Percentiles rank a stretch among this genome's conserved stretches.
Evolutionary conservation across 2,888 invertebrate genomes (phyloP).

Genomic region (Unio pictorum): DNA sequence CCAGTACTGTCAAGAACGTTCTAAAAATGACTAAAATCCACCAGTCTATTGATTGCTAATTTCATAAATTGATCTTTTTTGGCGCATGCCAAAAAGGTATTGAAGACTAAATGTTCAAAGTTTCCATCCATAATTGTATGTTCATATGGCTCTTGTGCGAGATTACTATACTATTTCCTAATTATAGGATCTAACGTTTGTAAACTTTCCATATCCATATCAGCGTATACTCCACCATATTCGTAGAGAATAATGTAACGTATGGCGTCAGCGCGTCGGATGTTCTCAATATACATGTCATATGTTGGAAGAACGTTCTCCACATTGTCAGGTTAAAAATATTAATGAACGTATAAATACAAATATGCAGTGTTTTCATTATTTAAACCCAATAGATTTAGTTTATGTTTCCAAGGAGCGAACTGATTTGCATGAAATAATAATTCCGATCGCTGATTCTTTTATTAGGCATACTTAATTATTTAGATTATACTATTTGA

Average conservation of each 20-base stretch:
- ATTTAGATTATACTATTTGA: no score
- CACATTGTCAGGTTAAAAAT: conserved; percentile 57
- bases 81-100: conserved; percentile 59
- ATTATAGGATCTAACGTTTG: conserved; percentile 48
- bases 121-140: conserved; percentile 48
- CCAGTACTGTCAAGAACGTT: conserved; percentile 62
- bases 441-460: no score
- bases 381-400: no score
- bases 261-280: conserved; percentile 64
- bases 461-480: no score
- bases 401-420: no score
- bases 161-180: conserved; percentile 36
- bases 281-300: conserved; percentile 57
- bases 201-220: conserved; percentile 65
- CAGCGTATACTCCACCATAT: conserved; percentile 66
- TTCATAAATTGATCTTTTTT: conserved; percentile 60
- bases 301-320: conserved; percentile 42
- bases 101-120: conserved; percentile 56
- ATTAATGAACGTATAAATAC: conserved; percentile 68
- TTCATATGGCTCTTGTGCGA: no score
- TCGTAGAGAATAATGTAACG: conserved; percentile 37
- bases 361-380: conserved; percentile 63
- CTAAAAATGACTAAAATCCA: conserved; percentile 56
- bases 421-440: no score
- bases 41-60: conserved; percentile 49